Conservation (phyloP, 2,797 vertebrate species). For the Petrocephalus schoutedeni region DNA sequence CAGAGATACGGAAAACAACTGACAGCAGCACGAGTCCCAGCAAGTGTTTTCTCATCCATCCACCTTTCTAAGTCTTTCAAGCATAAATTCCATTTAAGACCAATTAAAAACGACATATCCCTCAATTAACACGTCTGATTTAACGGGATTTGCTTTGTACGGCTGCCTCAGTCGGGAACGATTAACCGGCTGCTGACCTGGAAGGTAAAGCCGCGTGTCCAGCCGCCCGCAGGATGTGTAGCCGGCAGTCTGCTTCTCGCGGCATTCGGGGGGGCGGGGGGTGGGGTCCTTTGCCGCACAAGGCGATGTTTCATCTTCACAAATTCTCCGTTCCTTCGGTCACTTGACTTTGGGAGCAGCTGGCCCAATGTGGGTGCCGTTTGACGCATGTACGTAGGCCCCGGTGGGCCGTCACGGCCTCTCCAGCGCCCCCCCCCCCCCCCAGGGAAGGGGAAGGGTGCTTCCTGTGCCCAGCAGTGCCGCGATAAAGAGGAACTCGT, state of each 20-base stretch:
- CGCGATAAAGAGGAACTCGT: conserved; percentile 38
- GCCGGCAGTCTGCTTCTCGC: background rate
- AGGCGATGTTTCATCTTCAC: background rate
- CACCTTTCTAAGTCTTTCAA: background rate
- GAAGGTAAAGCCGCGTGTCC: background rate
- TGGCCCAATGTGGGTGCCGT: background rate
- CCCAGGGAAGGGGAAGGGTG: conserved; percentile 42
- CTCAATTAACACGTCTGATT: background rate
- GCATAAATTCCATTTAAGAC: conserved; percentile 1
- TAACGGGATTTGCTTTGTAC: background rate
- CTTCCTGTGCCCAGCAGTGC: conserved; percentile 24
- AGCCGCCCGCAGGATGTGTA: background rate
- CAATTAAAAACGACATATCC: background rate
- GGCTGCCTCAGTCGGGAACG: background rate
- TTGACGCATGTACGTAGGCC: background rate
- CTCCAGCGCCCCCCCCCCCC: background rate
- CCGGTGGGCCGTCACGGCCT: background rate
- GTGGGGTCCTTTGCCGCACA: background rate
- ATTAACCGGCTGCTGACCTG: background rate
- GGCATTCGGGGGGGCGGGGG: background rate
- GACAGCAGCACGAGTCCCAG: background rate
- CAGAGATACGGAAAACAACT: background rate
- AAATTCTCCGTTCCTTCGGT: background rate
- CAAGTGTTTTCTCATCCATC: background rate
- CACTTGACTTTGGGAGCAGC: background rate